Percentiles rank a stretch among this genome's conserved stretches.
phyloP scores from a whole-genome alignment of 2,797 vertebrate species.

The Etheostoma perlongum region DNA sequence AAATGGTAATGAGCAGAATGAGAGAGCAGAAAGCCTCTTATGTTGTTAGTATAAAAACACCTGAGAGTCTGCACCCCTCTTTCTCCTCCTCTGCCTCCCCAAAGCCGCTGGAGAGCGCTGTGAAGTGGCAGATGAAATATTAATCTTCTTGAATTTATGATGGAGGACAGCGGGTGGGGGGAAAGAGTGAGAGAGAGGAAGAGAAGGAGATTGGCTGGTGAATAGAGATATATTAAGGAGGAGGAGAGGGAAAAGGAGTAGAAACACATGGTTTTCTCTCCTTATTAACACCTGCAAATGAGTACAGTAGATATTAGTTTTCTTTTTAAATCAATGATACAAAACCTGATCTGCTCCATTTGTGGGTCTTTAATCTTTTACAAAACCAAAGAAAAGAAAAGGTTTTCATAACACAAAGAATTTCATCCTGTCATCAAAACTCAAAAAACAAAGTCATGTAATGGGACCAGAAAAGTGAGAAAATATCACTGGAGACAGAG shows the following conservation, averaged over 20 bases:
- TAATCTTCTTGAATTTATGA: conserved; percentile 69
- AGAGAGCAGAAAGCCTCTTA: neutral
- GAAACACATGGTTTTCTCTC: neutral
- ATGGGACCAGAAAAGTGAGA: too few relatives aligned
- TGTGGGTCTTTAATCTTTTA: neutral
- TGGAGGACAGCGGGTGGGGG: conserved; percentile 35
- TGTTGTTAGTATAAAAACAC: conserved; percentile 23
- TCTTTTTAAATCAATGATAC: neutral
- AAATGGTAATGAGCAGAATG: neutral
- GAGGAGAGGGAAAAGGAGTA: neutral
- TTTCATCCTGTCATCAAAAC: too few relatives aligned
- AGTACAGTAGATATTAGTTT: neutral
- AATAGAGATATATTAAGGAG: conserved; percentile 13
- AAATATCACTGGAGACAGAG: too few relatives aligned
- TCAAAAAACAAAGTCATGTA: too few relatives aligned
- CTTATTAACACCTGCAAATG: too few relatives aligned
- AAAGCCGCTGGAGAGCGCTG: conserved; percentile 11
- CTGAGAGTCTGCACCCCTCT: neutral
- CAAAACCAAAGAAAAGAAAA: neutral
- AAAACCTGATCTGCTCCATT: too few relatives aligned
- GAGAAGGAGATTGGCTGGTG: neutral
- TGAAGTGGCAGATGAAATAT: conserved; percentile 72
- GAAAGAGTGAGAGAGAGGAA: neutral
- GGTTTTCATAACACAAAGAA: neutral
- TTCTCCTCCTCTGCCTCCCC: neutral